phyloP scores from a whole-genome alignment of 1,140 invertebrate genomes.

The Magallana gigas region DNA sequence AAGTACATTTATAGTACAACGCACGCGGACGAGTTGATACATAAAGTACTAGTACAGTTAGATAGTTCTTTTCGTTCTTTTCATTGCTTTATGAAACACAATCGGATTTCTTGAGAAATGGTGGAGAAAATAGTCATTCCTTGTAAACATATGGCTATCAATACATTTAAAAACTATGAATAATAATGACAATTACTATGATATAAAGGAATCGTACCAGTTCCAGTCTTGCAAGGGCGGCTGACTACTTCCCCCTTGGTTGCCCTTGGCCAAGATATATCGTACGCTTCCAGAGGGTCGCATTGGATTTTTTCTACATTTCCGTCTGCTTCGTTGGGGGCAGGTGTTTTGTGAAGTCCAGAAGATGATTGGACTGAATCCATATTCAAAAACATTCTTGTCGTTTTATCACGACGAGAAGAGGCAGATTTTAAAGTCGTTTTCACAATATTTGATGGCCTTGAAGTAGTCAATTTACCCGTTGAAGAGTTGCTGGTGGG shows the following conservation, averaged over 20 bases:
- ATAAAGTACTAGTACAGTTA: too few relatives aligned
- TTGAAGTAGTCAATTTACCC: not conserved
- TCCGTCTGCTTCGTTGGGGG: not conserved
- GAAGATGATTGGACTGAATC: not conserved
- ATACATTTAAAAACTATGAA: too few relatives aligned
- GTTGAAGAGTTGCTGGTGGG: not conserved
- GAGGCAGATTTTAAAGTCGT: not conserved
- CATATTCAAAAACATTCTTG: not conserved
- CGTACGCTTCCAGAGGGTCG: conserved; percentile 34
- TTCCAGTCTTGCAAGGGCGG: conserved; percentile 29
- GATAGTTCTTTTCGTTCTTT: too few relatives aligned
- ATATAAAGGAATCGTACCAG: conserved; percentile 27
- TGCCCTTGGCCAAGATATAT: conserved; percentile 47
- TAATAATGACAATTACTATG: not conserved
- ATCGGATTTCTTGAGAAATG: too few relatives aligned
- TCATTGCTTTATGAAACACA: too few relatives aligned
- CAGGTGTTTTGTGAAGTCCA: not conserved
- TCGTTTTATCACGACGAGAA: not conserved
- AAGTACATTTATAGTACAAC: too few relatives aligned
- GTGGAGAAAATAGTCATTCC: too few relatives aligned
- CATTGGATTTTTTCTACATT: conserved; percentile 7
- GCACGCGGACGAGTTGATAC: too few relatives aligned
- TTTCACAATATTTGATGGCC: conserved; percentile 17
- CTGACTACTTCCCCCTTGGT: not conserved
- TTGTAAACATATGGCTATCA: too few relatives aligned